These are phyloP conservation scores for Drosophila pseudoobscura DNA, from an alignment of 1,140 invertebrate genomes.

Conservation along the genomic window DNA sequence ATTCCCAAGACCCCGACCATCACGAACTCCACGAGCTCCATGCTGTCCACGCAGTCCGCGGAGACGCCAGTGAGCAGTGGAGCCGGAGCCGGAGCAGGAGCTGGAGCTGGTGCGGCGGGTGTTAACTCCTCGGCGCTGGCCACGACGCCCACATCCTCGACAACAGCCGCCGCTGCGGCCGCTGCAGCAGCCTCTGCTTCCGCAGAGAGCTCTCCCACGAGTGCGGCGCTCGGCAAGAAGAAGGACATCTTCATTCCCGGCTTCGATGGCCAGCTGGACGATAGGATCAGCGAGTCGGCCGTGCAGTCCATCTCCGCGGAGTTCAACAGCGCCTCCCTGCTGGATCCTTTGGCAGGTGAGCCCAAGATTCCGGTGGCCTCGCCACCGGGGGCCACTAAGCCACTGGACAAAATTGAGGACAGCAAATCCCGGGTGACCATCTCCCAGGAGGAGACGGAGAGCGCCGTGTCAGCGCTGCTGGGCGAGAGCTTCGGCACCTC, in stretches of 20 bases:
- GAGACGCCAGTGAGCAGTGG: slow-evolving; percentile 61
- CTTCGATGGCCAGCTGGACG: slow-evolving; percentile 88
- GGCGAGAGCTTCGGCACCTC: slow-evolving; percentile 90
- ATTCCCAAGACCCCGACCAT: slow-evolving; percentile 85
- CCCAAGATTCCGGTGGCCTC: slow-evolving; percentile 81
- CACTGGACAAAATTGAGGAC: slow-evolving; percentile 87
- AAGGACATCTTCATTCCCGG: slow-evolving; percentile 88
- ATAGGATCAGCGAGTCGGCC: slow-evolving; percentile 90
- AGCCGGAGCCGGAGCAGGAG: background rate
- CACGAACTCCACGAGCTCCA: slow-evolving; percentile 50
- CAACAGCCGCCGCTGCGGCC: slow-evolving; percentile 28
- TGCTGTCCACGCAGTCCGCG: slow-evolving; percentile 65
- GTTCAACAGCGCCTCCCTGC: slow-evolving; percentile 74
- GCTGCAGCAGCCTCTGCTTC: slow-evolving; percentile 9
- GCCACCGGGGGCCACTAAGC: slow-evolving; percentile 80
- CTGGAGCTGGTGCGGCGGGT: background rate
- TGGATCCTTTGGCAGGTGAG: slow-evolving; percentile 82
- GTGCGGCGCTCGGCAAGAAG: slow-evolving; percentile 70
- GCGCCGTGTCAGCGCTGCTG: slow-evolving; percentile 93
- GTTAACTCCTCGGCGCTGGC: slow-evolving; percentile 44
- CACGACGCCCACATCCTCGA: slow-evolving; percentile 72
- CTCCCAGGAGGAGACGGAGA: slow-evolving; percentile 96
- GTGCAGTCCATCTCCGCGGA: slow-evolving; percentile 89
- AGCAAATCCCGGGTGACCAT: slow-evolving; percentile 91
- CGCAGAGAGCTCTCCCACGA: slow-evolving; percentile 38